phyloP scores from a whole-genome alignment of 2,113 vertebrate genomes.

The Dromiciops gliroides region DNA sequence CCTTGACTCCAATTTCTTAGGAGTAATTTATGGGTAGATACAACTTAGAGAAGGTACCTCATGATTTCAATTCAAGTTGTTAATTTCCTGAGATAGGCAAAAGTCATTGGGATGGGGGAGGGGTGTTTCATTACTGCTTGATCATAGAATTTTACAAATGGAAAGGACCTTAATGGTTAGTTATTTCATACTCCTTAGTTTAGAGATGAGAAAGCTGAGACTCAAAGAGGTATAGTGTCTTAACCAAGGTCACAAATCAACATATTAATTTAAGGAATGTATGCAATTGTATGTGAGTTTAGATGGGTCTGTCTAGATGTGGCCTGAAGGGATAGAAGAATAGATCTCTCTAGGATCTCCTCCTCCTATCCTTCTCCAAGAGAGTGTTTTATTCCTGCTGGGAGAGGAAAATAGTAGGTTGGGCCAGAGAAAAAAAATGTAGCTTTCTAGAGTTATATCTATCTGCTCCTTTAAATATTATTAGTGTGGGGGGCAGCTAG shows the following conservation, averaged over 20 bases:
- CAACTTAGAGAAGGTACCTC: background rate
- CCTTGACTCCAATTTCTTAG: slow-evolving; percentile 54
- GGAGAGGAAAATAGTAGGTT: background rate
- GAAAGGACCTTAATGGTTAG: background rate
- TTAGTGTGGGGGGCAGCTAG: background rate
- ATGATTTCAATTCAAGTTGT: slow-evolving; percentile 42
- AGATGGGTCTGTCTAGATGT: background rate
- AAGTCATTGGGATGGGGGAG: slow-evolving; percentile 32
- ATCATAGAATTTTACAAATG: background rate
- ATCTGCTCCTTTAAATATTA: background rate
- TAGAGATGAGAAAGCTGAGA: slow-evolving; percentile 49
- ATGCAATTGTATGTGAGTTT: background rate
- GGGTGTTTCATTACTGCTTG: slow-evolving; percentile 26
- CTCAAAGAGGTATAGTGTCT: background rate
- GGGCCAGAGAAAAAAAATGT: background rate
- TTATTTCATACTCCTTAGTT: background rate
- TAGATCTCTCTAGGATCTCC: background rate
- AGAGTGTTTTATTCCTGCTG: background rate
- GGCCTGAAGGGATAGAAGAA: background rate
- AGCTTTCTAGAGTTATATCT: background rate
- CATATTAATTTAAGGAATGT: background rate
- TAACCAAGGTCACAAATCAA: background rate
- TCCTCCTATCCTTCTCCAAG: background rate
- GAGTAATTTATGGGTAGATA: slow-evolving; percentile 49
- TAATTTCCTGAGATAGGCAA: slow-evolving; percentile 57